phyloP scores from a whole-genome alignment of 37 sponge, comb jelly and placozoan genomes.

The Bolinopsis microptera region DNA sequence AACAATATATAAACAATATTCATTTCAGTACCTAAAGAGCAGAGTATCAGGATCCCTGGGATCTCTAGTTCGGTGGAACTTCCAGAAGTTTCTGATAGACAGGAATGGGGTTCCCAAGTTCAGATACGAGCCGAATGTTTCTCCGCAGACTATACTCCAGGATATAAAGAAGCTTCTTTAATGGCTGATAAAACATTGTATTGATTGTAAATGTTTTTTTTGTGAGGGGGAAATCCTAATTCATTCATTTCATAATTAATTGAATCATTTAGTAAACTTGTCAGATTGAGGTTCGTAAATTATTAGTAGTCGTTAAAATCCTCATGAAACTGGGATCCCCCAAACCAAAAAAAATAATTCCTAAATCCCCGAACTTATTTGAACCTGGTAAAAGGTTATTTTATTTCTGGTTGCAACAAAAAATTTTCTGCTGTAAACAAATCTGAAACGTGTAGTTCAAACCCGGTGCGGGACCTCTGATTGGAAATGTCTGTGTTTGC shows the following conservation, averaged over 20 bases:
- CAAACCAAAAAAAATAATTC: no score
- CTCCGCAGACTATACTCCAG: background rate
- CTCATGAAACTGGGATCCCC: no score
- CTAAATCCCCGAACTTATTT: no score
- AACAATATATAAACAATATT: no score
- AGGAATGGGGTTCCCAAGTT: conserved; percentile 4
- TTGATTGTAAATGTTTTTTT: no score
- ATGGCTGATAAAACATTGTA: background rate
- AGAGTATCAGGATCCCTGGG: background rate
- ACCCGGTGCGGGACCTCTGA: background rate
- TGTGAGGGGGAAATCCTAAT: no score
- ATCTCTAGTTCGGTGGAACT: conserved; percentile 27
- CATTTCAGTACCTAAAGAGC: background rate
- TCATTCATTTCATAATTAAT: no score
- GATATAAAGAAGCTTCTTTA: background rate
- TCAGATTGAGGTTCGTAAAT: no score
- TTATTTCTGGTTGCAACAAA: conserved; percentile 20
- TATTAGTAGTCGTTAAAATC: no score
- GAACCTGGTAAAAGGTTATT: no score
- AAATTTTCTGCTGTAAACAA: background rate
- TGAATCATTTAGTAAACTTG: no score
- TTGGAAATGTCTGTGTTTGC: background rate
- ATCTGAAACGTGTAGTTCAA: conserved; percentile 24
- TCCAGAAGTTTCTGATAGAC: background rate
- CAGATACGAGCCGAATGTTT: conserved; percentile 20